Conservation (phyloP, 1,140 invertebrate species). For the Drosophila kurseongensis region DNA sequence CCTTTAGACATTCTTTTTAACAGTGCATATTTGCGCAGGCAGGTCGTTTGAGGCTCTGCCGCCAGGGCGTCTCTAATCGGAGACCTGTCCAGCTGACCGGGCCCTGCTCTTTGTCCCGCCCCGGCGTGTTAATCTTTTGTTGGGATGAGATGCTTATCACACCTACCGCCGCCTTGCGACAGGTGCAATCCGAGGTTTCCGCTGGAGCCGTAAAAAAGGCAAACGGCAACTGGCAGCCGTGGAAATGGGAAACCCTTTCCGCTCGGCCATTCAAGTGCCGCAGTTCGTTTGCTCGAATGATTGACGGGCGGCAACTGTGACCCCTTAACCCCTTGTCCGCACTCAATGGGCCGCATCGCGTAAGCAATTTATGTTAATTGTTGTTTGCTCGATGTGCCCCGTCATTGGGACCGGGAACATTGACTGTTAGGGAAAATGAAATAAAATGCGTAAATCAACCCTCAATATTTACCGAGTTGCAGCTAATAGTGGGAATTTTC, state of each 20-base stretch:
- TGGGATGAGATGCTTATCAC: conserved; percentile 70
- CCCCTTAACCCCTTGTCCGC: conserved; percentile 49
- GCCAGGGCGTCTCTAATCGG: conserved; percentile 33
- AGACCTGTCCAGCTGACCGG: conserved; percentile 18
- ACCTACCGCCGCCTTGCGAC: conserved; percentile 43
- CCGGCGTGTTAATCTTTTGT: conserved; percentile 73
- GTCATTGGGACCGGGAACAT: conserved; percentile 3
- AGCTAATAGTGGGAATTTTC: conserved; percentile 10
- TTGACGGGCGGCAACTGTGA: conserved; percentile 56
- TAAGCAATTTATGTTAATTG: conserved; percentile 77
- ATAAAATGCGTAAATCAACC: not conserved
- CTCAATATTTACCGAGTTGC: conserved; percentile 3
- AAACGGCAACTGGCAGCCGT: conserved; percentile 14
- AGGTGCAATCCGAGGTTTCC: conserved; percentile 57
- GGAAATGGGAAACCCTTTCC: conserved; percentile 32
- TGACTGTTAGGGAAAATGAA: not conserved
- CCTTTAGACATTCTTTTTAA: not conserved
- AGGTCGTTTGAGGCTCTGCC: conserved; percentile 3
- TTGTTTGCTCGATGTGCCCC: conserved; percentile 24
- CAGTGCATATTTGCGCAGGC: conserved; percentile 34
- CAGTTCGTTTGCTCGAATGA: conserved; percentile 65
- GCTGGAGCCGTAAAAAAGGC: conserved; percentile 12
- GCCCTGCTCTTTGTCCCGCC: conserved; percentile 33
- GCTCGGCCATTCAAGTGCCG: conserved; percentile 44
- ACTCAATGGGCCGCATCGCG: conserved; percentile 62